These are phyloP conservation scores for Pachypeltis micranthus DNA, from an alignment of 1,140 invertebrate species.

Conservation along the genomic window DNA sequence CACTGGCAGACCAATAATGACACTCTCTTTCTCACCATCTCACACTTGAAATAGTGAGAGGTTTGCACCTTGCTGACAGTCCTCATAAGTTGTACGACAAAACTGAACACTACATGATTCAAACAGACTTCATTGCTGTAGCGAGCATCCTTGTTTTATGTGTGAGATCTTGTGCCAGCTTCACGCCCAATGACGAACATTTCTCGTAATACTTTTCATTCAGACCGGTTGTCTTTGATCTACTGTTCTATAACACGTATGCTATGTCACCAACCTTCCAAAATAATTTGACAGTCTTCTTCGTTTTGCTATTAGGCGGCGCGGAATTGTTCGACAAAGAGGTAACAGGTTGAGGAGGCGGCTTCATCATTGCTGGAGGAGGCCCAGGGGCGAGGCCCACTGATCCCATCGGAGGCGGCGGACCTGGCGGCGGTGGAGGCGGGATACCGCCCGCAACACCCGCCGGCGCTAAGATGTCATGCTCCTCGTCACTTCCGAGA, in stretches of 20 bases:
- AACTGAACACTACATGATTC: too few relatives aligned
- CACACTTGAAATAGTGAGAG: too few relatives aligned
- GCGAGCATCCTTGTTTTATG: too few relatives aligned
- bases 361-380: conserved; percentile 33
- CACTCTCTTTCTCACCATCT: too few relatives aligned
- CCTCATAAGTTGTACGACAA: too few relatives aligned
- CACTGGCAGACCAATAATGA: too few relatives aligned
- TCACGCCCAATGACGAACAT: too few relatives aligned
- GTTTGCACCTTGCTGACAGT: too few relatives aligned
- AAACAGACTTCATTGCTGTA: too few relatives aligned
- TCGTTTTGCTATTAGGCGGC: conserved; percentile 63
- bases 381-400: conserved; percentile 30
- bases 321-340: conserved; percentile 34
- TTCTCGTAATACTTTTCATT: too few relatives aligned
- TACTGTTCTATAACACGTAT: too few relatives aligned
- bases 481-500: conserved; percentile 67
- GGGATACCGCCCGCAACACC: conserved; percentile 49
- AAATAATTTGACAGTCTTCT: conserved; percentile 98
- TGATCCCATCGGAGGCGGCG: conserved; percentile 33
- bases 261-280: conserved; percentile 53
- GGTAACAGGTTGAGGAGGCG: conserved; percentile 33
- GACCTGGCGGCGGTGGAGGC: conserved; percentile 54
- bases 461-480: conserved; percentile 48
- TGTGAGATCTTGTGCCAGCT: too few relatives aligned
- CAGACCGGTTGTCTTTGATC: not conserved